phyloP scores from a whole-genome alignment of 2,888 invertebrate genomes.

The Drosophila formosana region DNA sequence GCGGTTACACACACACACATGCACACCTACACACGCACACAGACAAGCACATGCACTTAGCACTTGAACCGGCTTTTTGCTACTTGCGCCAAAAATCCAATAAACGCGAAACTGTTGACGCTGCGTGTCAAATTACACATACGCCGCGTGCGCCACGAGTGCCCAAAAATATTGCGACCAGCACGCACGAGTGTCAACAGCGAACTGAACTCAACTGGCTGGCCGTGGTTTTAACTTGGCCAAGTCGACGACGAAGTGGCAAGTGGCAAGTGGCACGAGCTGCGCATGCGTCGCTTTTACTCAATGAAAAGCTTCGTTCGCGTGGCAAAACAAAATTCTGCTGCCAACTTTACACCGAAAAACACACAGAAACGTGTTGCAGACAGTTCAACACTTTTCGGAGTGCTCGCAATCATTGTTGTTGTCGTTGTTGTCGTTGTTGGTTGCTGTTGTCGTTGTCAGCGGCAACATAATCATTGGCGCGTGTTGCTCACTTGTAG shows the following conservation, averaged over 20 bases:
- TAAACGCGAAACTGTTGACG: conserved; percentile 53
- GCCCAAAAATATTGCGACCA: conserved; percentile 34
- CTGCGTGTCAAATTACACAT: conserved; percentile 40
- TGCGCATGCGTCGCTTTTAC: conserved; percentile 72
- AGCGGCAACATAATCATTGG: conserved; percentile 77
- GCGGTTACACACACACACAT: conserved; percentile 31
- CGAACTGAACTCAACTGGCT: conserved; percentile 59
- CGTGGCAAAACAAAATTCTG: conserved; percentile 3
- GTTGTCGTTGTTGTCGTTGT: conserved; percentile 10
- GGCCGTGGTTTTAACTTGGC: not conserved
- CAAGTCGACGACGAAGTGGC: conserved; percentile 10
- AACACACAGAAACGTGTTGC: conserved; percentile 12
- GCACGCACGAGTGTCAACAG: conserved; percentile 67
- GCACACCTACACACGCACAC: conserved; percentile 16
- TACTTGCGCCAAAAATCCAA: conserved; percentile 73
- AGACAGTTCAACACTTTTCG: conserved; percentile 54
- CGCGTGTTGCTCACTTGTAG: conserved; percentile 77
- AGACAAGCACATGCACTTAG: conserved; percentile 32
- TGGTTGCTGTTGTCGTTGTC: conserved; percentile 56
- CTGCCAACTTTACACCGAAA: conserved; percentile 66
- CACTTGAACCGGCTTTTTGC: conserved; percentile 73
- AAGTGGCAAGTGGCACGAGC: not conserved
- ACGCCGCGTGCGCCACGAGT: conserved; percentile 50
- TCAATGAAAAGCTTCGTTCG: conserved; percentile 75
- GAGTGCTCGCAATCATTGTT: conserved; percentile 48